A percentile compares a stretch with the other conserved stretches of the same genome.
Evolutionary conservation across 2,113 vertebrate genomes (phyloP).

Genomic region (Phrynosoma blainvillii): DNA sequence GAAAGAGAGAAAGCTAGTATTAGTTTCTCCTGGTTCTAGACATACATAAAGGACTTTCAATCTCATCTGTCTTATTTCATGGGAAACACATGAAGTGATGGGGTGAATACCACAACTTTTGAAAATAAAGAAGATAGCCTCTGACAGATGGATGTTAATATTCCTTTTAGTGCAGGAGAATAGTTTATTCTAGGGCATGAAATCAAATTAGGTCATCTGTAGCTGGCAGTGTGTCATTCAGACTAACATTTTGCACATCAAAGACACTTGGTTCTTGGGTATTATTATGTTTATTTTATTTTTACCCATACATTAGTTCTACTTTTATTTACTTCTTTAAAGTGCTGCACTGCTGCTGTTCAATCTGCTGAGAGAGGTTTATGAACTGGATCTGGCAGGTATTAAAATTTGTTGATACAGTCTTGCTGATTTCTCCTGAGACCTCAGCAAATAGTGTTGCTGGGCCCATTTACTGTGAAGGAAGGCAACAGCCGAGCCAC

Average conservation of each 20-base stretch:
- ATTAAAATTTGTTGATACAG: conserved; percentile 43
- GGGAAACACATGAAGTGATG: conserved; percentile 42
- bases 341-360: conserved; percentile 20
- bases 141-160: conserved; percentile 80
- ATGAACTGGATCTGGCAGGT: conserved; percentile 61
- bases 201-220: conserved; percentile 94
- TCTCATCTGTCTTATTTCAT: conserved; percentile 50
- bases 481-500: conserved; percentile 22
- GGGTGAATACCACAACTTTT: conserved; percentile 58
- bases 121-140: conserved; percentile 66
- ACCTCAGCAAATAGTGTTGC: conserved; percentile 42
- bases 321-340: conserved; percentile 37
- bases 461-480: conserved; percentile 52
- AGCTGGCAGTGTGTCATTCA: conserved; percentile 78
- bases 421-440: conserved; percentile 58
- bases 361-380: conserved; percentile 26
- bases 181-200: conserved; percentile 79
- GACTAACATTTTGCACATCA: conserved; percentile 66
- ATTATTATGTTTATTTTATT: conserved; percentile 17
- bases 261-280: conserved; percentile 57
- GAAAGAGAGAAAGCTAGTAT: background rate
- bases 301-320: conserved; percentile 67
- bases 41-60: conserved; percentile 56
- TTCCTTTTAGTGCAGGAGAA: conserved; percentile 70
- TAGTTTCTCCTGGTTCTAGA: conserved; percentile 18